phyloP scores from a whole-genome alignment of 2,797 vertebrate species.

The Semotilus atromaculatus region DNA sequence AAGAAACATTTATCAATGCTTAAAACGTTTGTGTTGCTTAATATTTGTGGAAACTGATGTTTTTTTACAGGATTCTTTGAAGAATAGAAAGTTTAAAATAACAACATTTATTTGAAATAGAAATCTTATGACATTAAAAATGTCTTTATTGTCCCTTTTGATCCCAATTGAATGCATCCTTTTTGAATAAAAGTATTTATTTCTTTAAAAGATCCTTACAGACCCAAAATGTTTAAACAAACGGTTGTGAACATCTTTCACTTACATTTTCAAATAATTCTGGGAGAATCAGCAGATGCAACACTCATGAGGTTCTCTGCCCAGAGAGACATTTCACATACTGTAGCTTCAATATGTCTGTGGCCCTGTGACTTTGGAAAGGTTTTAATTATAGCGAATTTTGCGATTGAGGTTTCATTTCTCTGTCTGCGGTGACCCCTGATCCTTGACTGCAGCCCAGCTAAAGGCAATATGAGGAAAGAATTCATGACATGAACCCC shows the following conservation, averaged over 20 bases:
- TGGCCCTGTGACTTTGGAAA: conserved; percentile 36
- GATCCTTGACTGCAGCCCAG: conserved; percentile 35
- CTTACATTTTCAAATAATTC: not conserved
- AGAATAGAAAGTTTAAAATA: not conserved
- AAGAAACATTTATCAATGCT: not conserved
- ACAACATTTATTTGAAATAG: not conserved
- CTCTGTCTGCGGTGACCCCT: conserved; percentile 30
- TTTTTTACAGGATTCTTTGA: not conserved
- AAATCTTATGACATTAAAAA: not conserved
- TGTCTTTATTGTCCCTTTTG: not conserved
- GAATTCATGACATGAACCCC: conserved; percentile 14
- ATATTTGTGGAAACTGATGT: too few species aligned
- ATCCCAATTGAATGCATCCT: not conserved
- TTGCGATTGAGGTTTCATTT: conserved; percentile 45
- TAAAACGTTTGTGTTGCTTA: not conserved
- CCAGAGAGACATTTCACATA: conserved; percentile 42
- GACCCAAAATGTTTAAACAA: not conserved
- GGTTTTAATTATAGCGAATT: conserved; percentile 55
- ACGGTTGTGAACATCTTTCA: not conserved
- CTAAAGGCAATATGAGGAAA: conserved; percentile 13
- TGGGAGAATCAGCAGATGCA: conserved; percentile 19
- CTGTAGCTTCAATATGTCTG: conserved; percentile 33
- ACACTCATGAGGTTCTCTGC: conserved; percentile 37
- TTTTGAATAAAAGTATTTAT: not conserved
- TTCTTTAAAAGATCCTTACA: not conserved